Evolutionary conservation across 2,113 vertebrate genomes (phyloP), one percentile per base, ranked within the genome.

Genomic region (Motacilla tschutschensis): DNA sequence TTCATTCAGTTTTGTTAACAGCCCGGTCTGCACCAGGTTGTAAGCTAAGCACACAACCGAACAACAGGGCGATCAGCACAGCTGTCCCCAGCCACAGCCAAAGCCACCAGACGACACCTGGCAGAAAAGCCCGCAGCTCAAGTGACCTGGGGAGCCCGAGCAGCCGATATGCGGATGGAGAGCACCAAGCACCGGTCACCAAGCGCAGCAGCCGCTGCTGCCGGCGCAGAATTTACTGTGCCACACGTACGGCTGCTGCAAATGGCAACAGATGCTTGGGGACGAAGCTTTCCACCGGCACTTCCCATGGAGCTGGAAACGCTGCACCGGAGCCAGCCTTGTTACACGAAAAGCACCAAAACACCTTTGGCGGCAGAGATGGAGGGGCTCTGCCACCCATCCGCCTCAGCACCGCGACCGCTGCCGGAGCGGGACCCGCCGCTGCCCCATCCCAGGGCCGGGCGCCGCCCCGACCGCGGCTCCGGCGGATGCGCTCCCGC

Each of bases 111-210:
- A 22, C 2, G 17, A 8, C 1, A 41, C 17, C 31, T 17, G 2
- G 33, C 24, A 40, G 19, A 19, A 65, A 29, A 2, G 1, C 1
- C 53, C 1, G 2, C 31, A 12, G 17, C 0, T 10, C 5, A 7
- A 38, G 57, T 0, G 8, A 14, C 4, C 48, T 0, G 24, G 12
- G 5, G 4, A 22, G 20, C 28, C 51, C 1, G 12, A 20, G 58
- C 58, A 29, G 65, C 31, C 31, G 25, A 17, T 0, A 1, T 0
- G 41, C 17, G 4, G 1, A 3, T 0, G 14, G 15, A 10, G 26
- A 51, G 38, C 1, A 18, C 18, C 1, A 4, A 41, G 44, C 2
- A 3, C 1, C 7, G 14, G 17, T 1, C 55, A 5, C 5, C 17
- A 13, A 20, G 40, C 1, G 1, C 28, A 25, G 55, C 60, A 26